phyloP scores from a whole-genome alignment of 2,797 vertebrate species.

The Sebastes oblongus region DNA sequence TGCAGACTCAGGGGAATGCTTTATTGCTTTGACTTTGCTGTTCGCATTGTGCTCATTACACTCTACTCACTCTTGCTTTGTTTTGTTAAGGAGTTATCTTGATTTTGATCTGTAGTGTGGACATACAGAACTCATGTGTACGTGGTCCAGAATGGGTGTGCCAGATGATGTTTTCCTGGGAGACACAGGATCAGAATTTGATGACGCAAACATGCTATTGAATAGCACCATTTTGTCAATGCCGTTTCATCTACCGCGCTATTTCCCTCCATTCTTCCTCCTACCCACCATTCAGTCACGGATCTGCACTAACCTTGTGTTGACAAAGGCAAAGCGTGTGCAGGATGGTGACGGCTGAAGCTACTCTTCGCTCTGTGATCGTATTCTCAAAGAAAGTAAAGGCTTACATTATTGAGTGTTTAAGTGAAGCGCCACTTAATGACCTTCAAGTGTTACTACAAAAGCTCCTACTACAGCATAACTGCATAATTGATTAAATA shows the following conservation, averaged over 20 bases:
- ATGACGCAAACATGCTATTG: not conserved
- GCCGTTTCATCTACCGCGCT: not conserved
- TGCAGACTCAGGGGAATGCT: constrained; percentile 1
- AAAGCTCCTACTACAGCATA: not conserved
- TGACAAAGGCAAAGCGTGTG: not conserved
- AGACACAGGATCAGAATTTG: not conserved
- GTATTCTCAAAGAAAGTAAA: not conserved
- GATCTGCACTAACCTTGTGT: not conserved
- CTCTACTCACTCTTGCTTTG: not conserved
- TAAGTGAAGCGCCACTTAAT: not conserved
- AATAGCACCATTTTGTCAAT: not conserved
- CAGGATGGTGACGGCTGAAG: not conserved
- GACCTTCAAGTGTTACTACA: not conserved
- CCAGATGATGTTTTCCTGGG: not conserved
- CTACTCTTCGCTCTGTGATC: not conserved
- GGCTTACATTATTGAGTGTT: not conserved
- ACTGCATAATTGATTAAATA: not conserved
- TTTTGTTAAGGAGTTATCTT: not conserved
- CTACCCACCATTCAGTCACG: not conserved
- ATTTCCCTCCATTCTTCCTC: constrained; percentile 6
- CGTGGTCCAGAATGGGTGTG: not conserved
- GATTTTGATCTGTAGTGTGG: not conserved
- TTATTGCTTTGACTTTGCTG: constrained; percentile 33
- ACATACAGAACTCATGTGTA: not conserved
- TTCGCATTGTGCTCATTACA: not conserved